These are phyloP conservation scores for Petrocephalus schoutedeni DNA, from an alignment of 2,797 vertebrate species.

Conservation along the genomic window DNA sequence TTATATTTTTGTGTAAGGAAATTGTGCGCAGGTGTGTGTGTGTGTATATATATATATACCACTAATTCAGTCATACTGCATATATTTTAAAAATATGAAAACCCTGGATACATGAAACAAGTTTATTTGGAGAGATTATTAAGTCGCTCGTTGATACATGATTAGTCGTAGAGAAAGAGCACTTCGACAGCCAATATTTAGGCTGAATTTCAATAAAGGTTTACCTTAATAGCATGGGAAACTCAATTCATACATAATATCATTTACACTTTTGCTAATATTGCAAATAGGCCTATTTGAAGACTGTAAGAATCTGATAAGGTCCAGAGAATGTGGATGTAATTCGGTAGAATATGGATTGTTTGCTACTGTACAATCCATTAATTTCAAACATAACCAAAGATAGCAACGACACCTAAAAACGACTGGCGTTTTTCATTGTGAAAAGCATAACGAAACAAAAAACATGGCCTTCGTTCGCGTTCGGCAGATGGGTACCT, in stretches of 20 bases:
- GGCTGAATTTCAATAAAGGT: background rate
- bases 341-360: background rate
- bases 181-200: background rate
- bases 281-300: background rate
- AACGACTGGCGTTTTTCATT: background rate
- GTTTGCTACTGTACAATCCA: background rate
- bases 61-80: background rate
- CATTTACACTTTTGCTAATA: background rate
- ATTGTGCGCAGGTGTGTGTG: background rate
- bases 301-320: background rate
- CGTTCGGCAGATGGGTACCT: background rate
- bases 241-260: background rate
- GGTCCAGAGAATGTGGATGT: background rate
- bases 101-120: background rate
- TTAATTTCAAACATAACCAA: background rate
- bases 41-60: background rate
- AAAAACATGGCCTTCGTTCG: background rate
- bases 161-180: background rate
- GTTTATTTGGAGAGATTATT: background rate
- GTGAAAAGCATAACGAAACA: background rate
- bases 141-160: background rate
- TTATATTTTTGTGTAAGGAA: background rate
- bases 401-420: background rate
- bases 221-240: background rate
- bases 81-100: background rate